Evolutionary conservation across 2,888 invertebrate genomes (phyloP).

Genomic region (Automeris io): DNA sequence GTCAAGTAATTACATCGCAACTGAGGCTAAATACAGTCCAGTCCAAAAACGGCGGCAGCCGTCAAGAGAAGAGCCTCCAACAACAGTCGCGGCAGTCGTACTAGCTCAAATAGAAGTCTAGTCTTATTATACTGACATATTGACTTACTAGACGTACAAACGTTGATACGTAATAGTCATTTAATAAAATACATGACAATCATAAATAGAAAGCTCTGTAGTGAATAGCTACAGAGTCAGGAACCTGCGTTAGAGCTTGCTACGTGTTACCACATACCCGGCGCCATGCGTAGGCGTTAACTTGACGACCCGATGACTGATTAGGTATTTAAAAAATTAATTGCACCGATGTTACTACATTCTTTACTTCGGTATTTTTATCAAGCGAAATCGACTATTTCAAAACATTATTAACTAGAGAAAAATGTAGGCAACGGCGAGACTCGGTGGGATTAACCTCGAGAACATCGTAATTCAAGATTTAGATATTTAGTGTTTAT

Average conservation of each 20-base stretch:
- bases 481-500: slow-evolving; percentile 3
- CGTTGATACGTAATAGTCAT: too few relatives aligned
- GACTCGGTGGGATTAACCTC: slow-evolving; percentile 1
- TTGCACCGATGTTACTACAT: slow-evolving; percentile 53
- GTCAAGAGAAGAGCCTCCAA: too few relatives aligned
- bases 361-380: slow-evolving; percentile 42
- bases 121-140: too few relatives aligned
- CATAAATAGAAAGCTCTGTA: background rate
- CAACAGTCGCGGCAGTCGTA: too few relatives aligned
- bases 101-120: too few relatives aligned
- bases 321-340: slow-evolving; percentile 69
- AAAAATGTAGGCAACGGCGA: slow-evolving; percentile 1
- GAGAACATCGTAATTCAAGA: slow-evolving; percentile 1
- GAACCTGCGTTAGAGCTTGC: slow-evolving; percentile 10
- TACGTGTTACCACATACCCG: slow-evolving; percentile 20
- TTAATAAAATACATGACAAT: too few relatives aligned
- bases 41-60: too few relatives aligned
- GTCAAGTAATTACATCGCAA: too few relatives aligned
- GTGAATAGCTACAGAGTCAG: background rate
- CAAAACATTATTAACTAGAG: background rate
- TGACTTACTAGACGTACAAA: too few relatives aligned
- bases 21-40: too few relatives aligned
- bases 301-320: slow-evolving; percentile 67
- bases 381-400: slow-evolving; percentile 17
- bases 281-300: slow-evolving; percentile 60